Base-by-base conservation (phyloP, 2,113 vertebrate genomes). In the Microtus ochrogaster region DNA sequence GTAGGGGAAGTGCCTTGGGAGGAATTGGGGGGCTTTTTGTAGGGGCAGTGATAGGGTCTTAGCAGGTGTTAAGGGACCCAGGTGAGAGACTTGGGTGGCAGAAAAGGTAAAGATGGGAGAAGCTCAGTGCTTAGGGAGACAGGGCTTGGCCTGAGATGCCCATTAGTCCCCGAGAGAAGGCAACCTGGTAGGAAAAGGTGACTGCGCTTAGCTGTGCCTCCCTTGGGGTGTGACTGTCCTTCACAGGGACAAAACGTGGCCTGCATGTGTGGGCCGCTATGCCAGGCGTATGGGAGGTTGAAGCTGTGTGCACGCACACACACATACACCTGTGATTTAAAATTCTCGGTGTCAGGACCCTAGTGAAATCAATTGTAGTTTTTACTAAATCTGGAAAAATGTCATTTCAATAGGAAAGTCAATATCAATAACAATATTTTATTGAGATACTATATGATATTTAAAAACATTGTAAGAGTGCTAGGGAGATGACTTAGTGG, bases 391-490 rank as follows among this genome's bases (percentile, higher is more conserved):
- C 58, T 61, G 14, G 66, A 76, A 11, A 78, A 44, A 17, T 73
- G 47, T 21, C 58, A 41, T 52, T 66, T 86, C 21, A 79, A 2
- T 70, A 52, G 44, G 30, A 41, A 66, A 87, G 79, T 49, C 4
- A 65, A 66, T 52, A n/a, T 78, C 74, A 79, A 13, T 78, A 17
- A 22, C 13, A 16, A 36, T 8, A 63, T 76, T 63, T 74, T 86
- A 44, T n/a, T 22, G 63, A 83, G 28, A 3, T 85, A 28, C 33
- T 65, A 66, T 85, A 87, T 16, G 41, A 24, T 47, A 36, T 92
- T 70, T n/a, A n/a, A n/a, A 79, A 93, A 70, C 79, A 17, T 91
- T 3, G 63, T 89, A 86, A 52, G 26, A 47, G 44, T 77, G 44
- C 49, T 52, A 52, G 49, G 49, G 49, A 52, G 49, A 52, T 52